Evolutionary conservation across 2,888 invertebrate species (phyloP).

Genomic region (Pristionchus maxplancki): DNA sequence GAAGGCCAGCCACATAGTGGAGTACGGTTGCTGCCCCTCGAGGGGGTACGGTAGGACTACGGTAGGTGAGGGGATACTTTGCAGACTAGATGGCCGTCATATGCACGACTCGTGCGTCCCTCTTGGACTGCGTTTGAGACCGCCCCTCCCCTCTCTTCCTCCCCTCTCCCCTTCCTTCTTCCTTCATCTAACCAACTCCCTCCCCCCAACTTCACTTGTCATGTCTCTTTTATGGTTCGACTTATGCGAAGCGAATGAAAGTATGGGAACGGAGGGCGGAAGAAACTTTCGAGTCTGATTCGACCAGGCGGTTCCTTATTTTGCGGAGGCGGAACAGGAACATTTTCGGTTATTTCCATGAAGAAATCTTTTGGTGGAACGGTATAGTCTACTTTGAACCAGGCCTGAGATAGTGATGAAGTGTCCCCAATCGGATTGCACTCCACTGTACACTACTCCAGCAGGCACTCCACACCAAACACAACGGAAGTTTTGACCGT

Average conservation of each 20-base stretch:
- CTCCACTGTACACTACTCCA: not conserved
- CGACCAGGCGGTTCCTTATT: not conserved
- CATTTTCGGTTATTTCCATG: too few species aligned
- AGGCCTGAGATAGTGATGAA: not conserved
- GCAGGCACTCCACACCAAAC: not conserved
- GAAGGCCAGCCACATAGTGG: slow-evolving; percentile 49
- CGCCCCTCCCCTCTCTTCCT: not conserved
- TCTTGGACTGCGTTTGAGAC: slow-evolving; percentile 21
- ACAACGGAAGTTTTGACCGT: slow-evolving; percentile 43
- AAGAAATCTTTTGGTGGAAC: too few species aligned
- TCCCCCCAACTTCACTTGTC: slow-evolving; percentile 49
- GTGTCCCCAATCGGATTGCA: not conserved
- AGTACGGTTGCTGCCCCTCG: not conserved
- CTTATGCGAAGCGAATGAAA: slow-evolving; percentile 32
- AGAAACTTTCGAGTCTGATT: not conserved
- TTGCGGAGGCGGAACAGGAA: not conserved
- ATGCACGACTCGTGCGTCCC: not conserved
- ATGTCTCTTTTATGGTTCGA: slow-evolving; percentile 49
- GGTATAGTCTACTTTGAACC: not conserved
- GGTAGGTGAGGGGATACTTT: not conserved
- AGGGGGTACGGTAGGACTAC: slow-evolving; percentile 2
- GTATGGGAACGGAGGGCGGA: not conserved
- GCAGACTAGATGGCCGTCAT: slow-evolving; percentile 7
- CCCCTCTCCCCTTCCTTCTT: slow-evolving; percentile 16
- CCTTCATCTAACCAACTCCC: slow-evolving; percentile 33